Evolutionary conservation across 2,113 vertebrate genomes (phyloP).

Genomic region (Chaetorhynchus papuensis): DNA sequence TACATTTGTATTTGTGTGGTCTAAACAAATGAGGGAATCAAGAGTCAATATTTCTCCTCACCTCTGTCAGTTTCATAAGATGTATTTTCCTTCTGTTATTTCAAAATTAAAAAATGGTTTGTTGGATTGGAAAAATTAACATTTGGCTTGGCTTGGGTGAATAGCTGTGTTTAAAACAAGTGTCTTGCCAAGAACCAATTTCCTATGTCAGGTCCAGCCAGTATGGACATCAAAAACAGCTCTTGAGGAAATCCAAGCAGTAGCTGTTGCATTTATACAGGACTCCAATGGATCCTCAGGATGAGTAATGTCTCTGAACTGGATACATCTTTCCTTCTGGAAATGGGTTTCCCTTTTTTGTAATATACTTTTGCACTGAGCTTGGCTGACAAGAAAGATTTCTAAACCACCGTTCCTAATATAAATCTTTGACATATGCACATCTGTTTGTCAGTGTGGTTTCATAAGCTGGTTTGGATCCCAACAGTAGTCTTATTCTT

Average conservation of each 20-base stretch:
- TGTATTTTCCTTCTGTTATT: constrained; percentile 24
- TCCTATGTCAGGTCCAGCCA: neutral
- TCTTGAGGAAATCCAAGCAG: neutral
- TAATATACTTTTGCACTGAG: neutral
- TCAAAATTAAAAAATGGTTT: constrained; percentile 38
- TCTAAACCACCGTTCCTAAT: neutral
- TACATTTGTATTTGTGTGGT: neutral
- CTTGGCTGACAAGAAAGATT: neutral
- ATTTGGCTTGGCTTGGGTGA: neutral
- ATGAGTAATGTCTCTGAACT: neutral
- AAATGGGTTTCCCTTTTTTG: neutral
- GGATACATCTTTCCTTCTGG: neutral
- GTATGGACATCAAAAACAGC: neutral
- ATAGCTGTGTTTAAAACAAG: constrained; percentile 5
- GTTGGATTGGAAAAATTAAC: constrained; percentile 48
- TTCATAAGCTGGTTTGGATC: neutral
- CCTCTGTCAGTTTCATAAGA: neutral
- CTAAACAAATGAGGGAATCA: neutral
- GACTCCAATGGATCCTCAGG: neutral
- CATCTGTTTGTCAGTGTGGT: neutral
- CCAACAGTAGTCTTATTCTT: neutral
- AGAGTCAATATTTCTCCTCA: constrained; percentile 5
- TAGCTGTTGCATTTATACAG: neutral
- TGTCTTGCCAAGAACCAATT: constrained; percentile 39
- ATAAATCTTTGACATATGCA: neutral